Evolutionary conservation across 2,113 vertebrate species (phyloP).

Genomic region (Planiliza haematocheilus): DNA sequence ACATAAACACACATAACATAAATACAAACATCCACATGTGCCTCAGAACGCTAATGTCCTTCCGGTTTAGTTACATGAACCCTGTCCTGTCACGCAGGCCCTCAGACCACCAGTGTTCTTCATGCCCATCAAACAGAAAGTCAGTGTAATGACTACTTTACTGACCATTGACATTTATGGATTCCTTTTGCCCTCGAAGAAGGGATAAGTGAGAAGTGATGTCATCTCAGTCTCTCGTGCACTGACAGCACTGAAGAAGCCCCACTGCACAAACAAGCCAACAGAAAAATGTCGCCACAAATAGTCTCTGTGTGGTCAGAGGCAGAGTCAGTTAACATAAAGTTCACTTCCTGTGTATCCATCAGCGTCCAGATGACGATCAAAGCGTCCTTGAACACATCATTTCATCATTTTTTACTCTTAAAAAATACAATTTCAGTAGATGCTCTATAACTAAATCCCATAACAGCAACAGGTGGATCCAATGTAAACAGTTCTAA

Average conservation of each 20-base stretch:
- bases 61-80: neutral
- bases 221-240: conserved; percentile 32
- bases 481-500: conserved; percentile 2
- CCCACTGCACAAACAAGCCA: conserved; percentile 16
- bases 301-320: conserved; percentile 20
- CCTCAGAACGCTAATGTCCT: conserved; percentile 10
- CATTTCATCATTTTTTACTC: neutral
- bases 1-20: conserved; percentile 28
- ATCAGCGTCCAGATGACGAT: neutral
- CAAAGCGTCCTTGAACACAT: conserved; percentile 10
- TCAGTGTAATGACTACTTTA: conserved; percentile 30
- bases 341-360: conserved; percentile 14
- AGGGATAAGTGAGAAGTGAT: conserved; percentile 35
- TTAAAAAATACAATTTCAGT: too few relatives aligned
- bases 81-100: conserved; percentile 16
- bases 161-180: conserved; percentile 12
- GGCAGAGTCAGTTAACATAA: conserved; percentile 15
- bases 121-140: conserved; percentile 38
- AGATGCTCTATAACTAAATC: neutral
- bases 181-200: conserved; percentile 31
- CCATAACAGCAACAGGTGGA: conserved; percentile 13
- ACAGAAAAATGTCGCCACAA: conserved; percentile 16
- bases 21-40: conserved; percentile 26
- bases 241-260: neutral
- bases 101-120: conserved; percentile 5